phyloP scores from a whole-genome alignment of 2,113 vertebrate genomes.

The Rissa tridactyla region DNA sequence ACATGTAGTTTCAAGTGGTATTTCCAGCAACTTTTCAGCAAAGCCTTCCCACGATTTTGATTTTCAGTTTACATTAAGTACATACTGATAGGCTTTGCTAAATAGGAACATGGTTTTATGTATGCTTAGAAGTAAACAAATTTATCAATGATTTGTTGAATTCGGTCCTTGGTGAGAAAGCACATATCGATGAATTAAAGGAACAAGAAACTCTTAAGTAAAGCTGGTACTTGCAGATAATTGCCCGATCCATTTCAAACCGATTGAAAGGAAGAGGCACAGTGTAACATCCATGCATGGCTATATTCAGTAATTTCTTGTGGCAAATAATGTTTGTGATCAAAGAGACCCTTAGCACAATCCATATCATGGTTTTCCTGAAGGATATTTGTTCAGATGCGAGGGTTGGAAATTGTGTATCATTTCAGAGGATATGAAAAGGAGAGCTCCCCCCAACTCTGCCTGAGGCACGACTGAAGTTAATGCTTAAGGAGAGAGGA shows the following conservation, averaged over 20 bases:
- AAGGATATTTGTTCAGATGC: neutral
- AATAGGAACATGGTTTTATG: neutral
- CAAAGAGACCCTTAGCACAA: neutral
- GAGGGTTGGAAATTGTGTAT: neutral
- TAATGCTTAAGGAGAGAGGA: neutral
- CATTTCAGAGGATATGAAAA: neutral
- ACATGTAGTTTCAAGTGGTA: neutral
- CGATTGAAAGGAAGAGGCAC: neutral
- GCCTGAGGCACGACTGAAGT: neutral
- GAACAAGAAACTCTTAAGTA: neutral
- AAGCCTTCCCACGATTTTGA: neutral
- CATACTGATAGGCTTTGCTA: neutral
- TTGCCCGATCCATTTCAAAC: neutral
- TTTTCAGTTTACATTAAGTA: neutral
- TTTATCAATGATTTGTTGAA: neutral
- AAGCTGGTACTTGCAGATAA: neutral
- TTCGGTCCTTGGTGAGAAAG: neutral
- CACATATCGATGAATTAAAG: neutral
- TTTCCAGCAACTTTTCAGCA: neutral
- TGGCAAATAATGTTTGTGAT: neutral
- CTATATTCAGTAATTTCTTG: neutral
- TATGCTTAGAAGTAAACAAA: neutral
- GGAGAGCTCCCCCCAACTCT: neutral
- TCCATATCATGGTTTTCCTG: neutral
- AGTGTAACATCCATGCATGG: neutral